These are phyloP conservation scores for Bufotes viridis DNA, from an alignment of 2,797 vertebrate genomes.

Conservation along the genomic window DNA sequence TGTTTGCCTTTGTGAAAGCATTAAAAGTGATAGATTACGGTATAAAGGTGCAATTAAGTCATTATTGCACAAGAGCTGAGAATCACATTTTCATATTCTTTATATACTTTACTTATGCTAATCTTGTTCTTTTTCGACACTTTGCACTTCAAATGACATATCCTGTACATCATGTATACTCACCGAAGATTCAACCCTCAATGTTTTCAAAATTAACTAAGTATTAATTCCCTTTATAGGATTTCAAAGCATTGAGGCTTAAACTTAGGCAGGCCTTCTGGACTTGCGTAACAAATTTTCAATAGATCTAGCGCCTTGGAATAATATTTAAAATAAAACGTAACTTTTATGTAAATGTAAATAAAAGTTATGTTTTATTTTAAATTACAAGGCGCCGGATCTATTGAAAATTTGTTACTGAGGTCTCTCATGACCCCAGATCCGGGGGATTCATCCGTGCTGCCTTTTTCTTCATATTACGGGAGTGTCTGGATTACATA, in stretches of 20 bases:
- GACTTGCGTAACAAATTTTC: too few relatives aligned
- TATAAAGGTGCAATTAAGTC: constrained; percentile 24
- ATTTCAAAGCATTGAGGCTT: neutral
- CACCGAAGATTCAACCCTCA: neutral
- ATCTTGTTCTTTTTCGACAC: neutral
- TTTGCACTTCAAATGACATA: neutral
- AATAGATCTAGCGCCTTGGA: too few relatives aligned
- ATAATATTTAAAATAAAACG: too few relatives aligned
- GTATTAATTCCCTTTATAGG: neutral
- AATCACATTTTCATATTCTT: neutral
- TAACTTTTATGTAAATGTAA: too few relatives aligned
- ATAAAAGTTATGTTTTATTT: too few relatives aligned
- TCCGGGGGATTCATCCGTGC: too few relatives aligned
- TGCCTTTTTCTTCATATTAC: too few relatives aligned
- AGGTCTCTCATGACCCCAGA: too few relatives aligned
- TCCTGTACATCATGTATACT: neutral
- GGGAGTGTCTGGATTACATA: too few relatives aligned
- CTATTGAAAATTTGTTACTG: too few relatives aligned
- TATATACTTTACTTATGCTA: constrained; percentile 23
- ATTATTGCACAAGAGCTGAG: neutral
- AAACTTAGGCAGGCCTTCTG: too few relatives aligned
- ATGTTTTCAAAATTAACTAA: neutral
- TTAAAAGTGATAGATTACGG: constrained; percentile 1
- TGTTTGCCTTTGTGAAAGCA: neutral
- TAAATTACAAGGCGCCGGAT: too few relatives aligned